Conservation (phyloP, 1,140 invertebrate species). For the Brachionus paranguensis region DNA sequence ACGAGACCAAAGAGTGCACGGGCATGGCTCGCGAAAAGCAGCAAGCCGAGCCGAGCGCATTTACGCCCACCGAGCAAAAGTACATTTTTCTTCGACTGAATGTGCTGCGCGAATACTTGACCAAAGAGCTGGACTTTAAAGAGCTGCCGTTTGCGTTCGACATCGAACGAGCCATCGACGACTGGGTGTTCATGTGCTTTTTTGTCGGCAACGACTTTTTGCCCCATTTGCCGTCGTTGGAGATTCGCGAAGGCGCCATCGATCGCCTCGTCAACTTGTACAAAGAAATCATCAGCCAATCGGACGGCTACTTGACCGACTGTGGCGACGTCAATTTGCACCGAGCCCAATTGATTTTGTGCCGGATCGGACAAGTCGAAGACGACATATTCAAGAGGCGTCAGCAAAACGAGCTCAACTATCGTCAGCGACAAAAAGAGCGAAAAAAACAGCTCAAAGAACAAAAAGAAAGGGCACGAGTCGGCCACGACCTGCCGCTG, state of each 20-base stretch:
- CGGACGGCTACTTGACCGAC: constrained; percentile 81
- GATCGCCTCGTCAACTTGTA: constrained; percentile 87
- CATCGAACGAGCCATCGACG: constrained; percentile 65
- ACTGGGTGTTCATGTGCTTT: constrained; percentile 99
- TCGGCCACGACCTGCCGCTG: background rate
- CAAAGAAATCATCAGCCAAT: constrained; percentile 88
- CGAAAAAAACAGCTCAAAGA: constrained; percentile 3
- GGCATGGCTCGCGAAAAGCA: constrained; percentile 60
- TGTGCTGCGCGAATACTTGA: constrained; percentile 88
- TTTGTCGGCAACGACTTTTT: constrained; percentile 99
- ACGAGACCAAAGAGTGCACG: constrained; percentile 90
- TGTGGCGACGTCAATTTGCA: constrained; percentile 85
- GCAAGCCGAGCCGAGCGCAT: constrained; percentile 58
- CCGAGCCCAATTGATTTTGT: constrained; percentile 86
- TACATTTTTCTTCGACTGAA: constrained; percentile 67
- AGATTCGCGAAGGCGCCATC: constrained; percentile 92
- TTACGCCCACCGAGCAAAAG: constrained; percentile 54
- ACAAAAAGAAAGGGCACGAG: background rate
- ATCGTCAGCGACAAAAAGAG: constrained; percentile 56
- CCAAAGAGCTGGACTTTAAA: constrained; percentile 76
- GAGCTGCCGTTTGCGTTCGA: constrained; percentile 75
- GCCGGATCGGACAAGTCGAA: constrained; percentile 75
- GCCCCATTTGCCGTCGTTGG: constrained; percentile 92
- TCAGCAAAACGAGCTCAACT: constrained; percentile 76
- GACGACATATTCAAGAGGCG: constrained; percentile 91